phyloP scores from a whole-genome alignment of 2,888 invertebrate species.

The Drosophila suboccidentalis region DNA sequence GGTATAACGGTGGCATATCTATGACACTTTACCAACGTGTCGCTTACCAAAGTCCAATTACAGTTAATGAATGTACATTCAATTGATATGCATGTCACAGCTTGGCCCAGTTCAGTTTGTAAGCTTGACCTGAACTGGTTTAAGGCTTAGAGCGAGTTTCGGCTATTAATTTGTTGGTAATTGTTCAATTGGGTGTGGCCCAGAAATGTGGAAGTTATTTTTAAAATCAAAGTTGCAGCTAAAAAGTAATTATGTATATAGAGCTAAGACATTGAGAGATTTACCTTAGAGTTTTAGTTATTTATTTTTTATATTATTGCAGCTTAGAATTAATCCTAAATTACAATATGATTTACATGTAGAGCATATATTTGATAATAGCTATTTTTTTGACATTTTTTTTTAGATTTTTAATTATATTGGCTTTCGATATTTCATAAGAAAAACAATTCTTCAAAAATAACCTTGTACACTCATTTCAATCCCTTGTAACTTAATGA shows the following conservation, averaged over 20 bases:
- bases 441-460: no score
- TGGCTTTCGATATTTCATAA: no score
- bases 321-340: no score
- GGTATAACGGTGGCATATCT: slow-evolving; percentile 31
- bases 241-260: no score
- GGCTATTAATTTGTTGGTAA: neutral
- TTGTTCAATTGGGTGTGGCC: slow-evolving; percentile 16
- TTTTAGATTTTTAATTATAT: no score
- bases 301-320: no score
- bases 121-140: slow-evolving; percentile 62
- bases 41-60: slow-evolving; percentile 39
- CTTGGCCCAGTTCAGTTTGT: slow-evolving; percentile 31
- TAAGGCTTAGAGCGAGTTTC: slow-evolving; percentile 37
- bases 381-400: no score
- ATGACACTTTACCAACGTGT: slow-evolving; percentile 3
- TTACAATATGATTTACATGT: no score
- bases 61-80: slow-evolving; percentile 22
- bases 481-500: no score
- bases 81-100: slow-evolving; percentile 59
- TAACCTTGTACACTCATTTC: no score
- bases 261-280: neutral
- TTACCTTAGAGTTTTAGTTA: neutral
- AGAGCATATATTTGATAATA: no score
- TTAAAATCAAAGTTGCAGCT: neutral
- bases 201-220: neutral